Base-by-base conservation (phyloP, 2,113 vertebrate genomes). In the Plecturocebus donacophilus region DNA sequence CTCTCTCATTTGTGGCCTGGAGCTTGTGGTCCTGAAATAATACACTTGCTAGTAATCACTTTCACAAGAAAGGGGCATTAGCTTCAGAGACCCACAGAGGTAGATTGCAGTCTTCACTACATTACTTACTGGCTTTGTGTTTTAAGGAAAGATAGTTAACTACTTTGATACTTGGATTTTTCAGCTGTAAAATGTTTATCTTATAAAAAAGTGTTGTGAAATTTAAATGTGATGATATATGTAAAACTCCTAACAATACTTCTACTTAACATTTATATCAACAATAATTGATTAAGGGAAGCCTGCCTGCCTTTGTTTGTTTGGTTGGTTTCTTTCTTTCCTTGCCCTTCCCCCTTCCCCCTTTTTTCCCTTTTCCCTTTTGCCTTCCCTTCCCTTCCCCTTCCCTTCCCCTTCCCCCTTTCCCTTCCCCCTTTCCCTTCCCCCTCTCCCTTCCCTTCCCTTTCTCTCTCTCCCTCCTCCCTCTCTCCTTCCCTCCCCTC, bases 311-410 rank as follows among this genome's bases (percentile, higher is more conserved):
- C 52, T 52, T 52, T 52, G 52, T 16, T 52, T 52, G 49, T 3
- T 52, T 52, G 49, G 3, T 52, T 52, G 52, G 8, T 45, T 45
- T 9, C 5, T 52, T 52, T 17, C 52, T 52, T 58, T 3, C 56
- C 8, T 58, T 19, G 1, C 17, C 19, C 16, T 2, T 17, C 52
- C 20, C 1, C 5, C 1, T 54, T 0, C 52, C 52, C 20, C 5
- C 52, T 19, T 54, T 1, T 17, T 17, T 19, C 1, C 47, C 47
- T 49, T 3, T 13, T 42, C 42, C 5, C 42, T 42, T 16, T 52
- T 52, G 14, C 49, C 5, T 52, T 19, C 16, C 16, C 7, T 20
- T 21, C 7, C 7, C 54, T 8, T 20, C 20, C 52, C 20, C 54
- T 7, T 20, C 20, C 6, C 14, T 16, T 54, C 14, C 52, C 52